Base-by-base conservation (phyloP, 35 echinoderm and acorn worm genomes). In the Patiria miniata region DNA sequence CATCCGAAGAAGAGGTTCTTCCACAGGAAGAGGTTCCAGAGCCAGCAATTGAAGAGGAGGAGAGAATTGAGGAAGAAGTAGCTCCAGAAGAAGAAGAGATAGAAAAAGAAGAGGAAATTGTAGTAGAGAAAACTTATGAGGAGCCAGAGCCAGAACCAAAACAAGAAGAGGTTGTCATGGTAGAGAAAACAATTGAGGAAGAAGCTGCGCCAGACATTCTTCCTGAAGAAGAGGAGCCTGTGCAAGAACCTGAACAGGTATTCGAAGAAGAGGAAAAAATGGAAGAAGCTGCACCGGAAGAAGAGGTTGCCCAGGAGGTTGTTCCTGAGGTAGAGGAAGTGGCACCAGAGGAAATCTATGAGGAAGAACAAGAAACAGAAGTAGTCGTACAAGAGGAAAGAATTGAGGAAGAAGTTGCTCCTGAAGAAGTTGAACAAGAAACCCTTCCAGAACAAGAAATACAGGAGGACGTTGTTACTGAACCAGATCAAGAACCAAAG, bases 311-410 rank as follows among this genome's bases (percentile, higher is more conserved):
- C 68, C 68, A 9, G 9, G 30, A 52, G 42, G 42, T 47, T 47
- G 4, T 47, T 12, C 12, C 42, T 47, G 42, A 47, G 42, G 12
- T 4, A 47, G 12, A 47, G 42, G 42, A 6, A 47, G 12, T 12
- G 12, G 42, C 4, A 47, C 42, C 42, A 47, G 42, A 68, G 40
- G 50, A 78, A 40, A 52, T 78, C n/a, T 15, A 51, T 34, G 58
- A 82, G 28, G 38, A 82, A n/a, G 54, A 42, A 57, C 78, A 82
- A n/a, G 86, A n/a, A n/a, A n/a, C n/a, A n/a, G n/a, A n/a, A n/a
- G n/a, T n/a, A n/a, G n/a, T n/a, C n/a, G n/a, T n/a, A n/a, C n/a
- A n/a, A n/a, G n/a, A n/a, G n/a, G n/a, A n/a, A n/a, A n/a, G n/a
- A 83, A 38, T 19, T 37, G 40, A 77, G 78, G 39, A 57, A 53